Evolutionary conservation across 2,888 invertebrate species (phyloP).

Genomic region (Xanthia togata): DNA sequence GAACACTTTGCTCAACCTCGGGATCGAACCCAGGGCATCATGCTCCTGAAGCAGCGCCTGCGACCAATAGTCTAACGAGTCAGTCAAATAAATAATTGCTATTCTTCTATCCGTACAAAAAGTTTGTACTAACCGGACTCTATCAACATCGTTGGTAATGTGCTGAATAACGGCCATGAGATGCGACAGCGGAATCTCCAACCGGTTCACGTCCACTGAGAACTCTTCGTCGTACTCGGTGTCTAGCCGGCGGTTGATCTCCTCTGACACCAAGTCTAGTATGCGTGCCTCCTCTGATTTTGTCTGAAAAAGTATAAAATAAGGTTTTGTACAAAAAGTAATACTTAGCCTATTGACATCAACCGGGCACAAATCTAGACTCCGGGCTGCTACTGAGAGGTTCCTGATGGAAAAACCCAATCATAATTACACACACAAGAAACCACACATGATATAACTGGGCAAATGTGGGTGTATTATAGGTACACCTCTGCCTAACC

Average conservation of each 20-base stretch:
- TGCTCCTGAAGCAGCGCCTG: not conserved
- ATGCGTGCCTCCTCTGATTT: conserved; percentile 84
- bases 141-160: conserved; percentile 80
- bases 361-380: not conserved
- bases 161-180: conserved; percentile 81
- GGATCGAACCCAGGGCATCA: not conserved
- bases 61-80: not conserved
- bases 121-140: conserved; percentile 78
- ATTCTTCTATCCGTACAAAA: not conserved
- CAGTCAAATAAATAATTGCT: not conserved
- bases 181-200: conserved; percentile 81
- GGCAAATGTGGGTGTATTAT: too few relatives aligned
- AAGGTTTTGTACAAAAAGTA: not conserved
- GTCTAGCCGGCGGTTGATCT: conserved; percentile 82
- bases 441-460: too few relatives aligned
- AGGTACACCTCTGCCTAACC: not conserved
- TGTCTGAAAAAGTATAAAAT: conserved; percentile 69
- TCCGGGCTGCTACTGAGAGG: not conserved
- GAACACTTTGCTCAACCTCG: not conserved
- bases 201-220: conserved; percentile 67
- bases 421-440: too few relatives aligned
- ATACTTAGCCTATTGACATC: not conserved
- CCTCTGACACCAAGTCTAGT: conserved; percentile 82
- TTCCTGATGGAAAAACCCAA: too few relatives aligned
- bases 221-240: conserved; percentile 72